Evolutionary conservation across 2,113 vertebrate genomes (phyloP), one percentile per base, ranked within the genome.

Genomic region (Scomber scombrus): DNA sequence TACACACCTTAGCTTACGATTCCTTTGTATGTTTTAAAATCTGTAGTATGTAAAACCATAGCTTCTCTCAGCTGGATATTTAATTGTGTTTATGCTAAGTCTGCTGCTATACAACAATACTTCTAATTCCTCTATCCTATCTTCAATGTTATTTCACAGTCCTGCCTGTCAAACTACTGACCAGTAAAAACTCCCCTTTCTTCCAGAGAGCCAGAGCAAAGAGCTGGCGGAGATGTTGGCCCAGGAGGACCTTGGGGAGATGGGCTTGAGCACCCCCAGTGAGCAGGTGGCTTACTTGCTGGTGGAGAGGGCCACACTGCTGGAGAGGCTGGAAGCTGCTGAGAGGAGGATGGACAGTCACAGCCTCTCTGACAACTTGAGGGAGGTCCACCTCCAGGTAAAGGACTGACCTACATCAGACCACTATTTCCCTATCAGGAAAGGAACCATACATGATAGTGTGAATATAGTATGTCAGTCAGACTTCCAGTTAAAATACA

Each of bases 211-310:
- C 29, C 95, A 97, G 88, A 92, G 93, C 89, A 97, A 97, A 81
- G 96, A 98, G 91, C 88, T 96, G 61, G 90, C 95, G 56, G 96
- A 97, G 94, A 94, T 97, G 96, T 83, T 97, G 92, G 93, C 94
- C 79, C 96, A 96, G 90, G 96, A 97, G 84, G 95, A 93, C 19
- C 91, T 97, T 2, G 94, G 90, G 2, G 95, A 97, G 73, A 95
- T 96, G 54, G 92, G 94, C 57, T 89, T 94, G 85, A 96, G 93
- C 78, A 95, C 93, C 55, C 87, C 94, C 82, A 95, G 96, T 5
- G 96, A 98, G 49, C 97, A 97, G 90, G 93, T 96, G 1, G 94
- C 95, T 1, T 97, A 97, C 89, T 84, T 97, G 26, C 89, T 97
- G 88, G 96, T 96, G 50, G 96, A 97, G 73, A 94, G 95, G 55